Evolutionary conservation across 2,113 vertebrate genomes (phyloP), one percentile per base, ranked within the genome.

Genomic region (Saccopteryx bilineata): DNA sequence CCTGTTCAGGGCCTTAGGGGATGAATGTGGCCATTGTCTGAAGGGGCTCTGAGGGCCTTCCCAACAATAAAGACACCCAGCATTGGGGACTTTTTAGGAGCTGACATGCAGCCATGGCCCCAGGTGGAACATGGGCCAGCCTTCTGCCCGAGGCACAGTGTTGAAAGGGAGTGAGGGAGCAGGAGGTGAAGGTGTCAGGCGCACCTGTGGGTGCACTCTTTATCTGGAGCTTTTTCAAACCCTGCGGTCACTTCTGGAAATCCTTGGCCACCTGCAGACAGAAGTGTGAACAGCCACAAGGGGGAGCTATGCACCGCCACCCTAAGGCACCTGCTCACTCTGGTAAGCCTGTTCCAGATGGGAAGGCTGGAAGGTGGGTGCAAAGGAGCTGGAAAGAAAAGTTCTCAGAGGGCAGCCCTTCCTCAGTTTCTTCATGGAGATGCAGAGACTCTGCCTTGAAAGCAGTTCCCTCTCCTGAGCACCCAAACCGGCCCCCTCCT

Each of bases 251-350:
- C 48, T 48, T 33, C 14, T 80, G 46, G 65, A 23, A 66, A 65
- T 17, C 0, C 60, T 74, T 50, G 4, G 5, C 5, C 5, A 0
- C 9, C 74, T 96, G 50, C 46, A 46, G 88, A 87, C 78, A 79
- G 6, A 24, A 74, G 7, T 26, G 5, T 28, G 23, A 95, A 0
- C 0, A 56, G 50, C 98, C 98, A 97, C 96, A 13, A 97, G 98
- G 68, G 97, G 98, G 98, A 96, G 97, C 96, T 61, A 60, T 89
- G 71, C 46, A 58, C 95, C 2, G 2, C 18, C 39, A 84, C 31
- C 24, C 5, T 24, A 72, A 92, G 28, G 10, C 33, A 5, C 31
- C 69, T 65, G 14, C 61, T 83, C 2, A 1, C 9, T 84, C 84
- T 0, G 8, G n/a, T 56, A 75, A 90, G 50, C 3, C 65, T 68